Evolutionary conservation across 2,888 invertebrate species (phyloP).

Genomic region (Hetaerina titia): DNA sequence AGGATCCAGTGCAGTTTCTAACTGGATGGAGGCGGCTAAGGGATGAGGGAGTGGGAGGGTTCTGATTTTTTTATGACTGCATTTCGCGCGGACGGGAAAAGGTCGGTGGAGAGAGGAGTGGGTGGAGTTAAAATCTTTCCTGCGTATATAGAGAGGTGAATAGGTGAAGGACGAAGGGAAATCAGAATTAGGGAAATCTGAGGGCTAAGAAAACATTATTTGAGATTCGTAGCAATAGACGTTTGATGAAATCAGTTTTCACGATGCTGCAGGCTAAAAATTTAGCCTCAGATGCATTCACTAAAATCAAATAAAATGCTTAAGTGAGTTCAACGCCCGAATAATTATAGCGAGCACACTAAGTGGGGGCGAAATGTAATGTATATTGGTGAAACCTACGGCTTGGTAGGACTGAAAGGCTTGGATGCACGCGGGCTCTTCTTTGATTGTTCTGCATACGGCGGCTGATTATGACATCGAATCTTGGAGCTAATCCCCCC

Average conservation of each 20-base stretch:
- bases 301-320: background rate
- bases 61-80: background rate
- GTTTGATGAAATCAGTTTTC: too few relatives aligned
- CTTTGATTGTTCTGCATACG: too few relatives aligned
- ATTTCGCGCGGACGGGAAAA: background rate
- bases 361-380: too few relatives aligned
- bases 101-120: background rate
- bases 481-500: too few relatives aligned
- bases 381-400: too few relatives aligned
- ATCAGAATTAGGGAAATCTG: background rate
- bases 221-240: too few relatives aligned
- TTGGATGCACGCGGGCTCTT: too few relatives aligned
- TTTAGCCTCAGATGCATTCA: background rate
- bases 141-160: background rate
- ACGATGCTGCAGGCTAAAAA: background rate
- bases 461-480: too few relatives aligned
- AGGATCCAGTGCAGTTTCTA: background rate
- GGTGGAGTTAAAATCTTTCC: background rate
- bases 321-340: slow-evolving; percentile 9
- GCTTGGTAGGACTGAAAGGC: too few relatives aligned
- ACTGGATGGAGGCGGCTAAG: too few relatives aligned
- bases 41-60: background rate
- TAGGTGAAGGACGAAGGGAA: background rate
- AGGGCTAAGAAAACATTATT: too few relatives aligned
- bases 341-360: background rate